These are phyloP conservation scores for Ciconia maguari DNA, from an alignment of 2,113 vertebrate genomes.

Conservation along the genomic window DNA sequence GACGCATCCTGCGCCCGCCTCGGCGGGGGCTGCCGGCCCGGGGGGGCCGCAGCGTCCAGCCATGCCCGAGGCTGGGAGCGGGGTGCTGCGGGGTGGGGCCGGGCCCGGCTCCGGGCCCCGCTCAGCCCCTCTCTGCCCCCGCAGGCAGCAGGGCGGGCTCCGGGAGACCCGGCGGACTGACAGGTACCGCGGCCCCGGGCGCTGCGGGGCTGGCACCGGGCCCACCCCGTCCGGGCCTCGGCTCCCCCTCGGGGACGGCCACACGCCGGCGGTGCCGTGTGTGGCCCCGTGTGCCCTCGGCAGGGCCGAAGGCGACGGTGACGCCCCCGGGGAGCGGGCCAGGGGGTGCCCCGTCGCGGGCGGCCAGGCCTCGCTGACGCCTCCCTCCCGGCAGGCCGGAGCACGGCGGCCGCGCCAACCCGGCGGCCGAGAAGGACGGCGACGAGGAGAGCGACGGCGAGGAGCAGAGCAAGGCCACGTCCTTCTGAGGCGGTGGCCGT, in stretches of 20 bases:
- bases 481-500: background rate
- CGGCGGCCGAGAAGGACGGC: background rate
- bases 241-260: background rate
- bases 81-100: background rate
- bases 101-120: background rate
- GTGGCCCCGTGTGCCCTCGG: background rate
- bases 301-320: background rate
- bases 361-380: background rate
- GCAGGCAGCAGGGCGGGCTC: background rate
- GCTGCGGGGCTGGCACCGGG: background rate
- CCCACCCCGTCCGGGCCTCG: rapidly evolving
- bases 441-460: background rate
- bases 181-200: background rate
- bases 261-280: background rate
- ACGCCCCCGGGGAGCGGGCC: background rate
- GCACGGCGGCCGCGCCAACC: background rate
- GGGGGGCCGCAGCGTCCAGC: rapidly evolving
- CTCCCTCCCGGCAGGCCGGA: background rate
- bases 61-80: rapidly evolving
- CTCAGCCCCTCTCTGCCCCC: background rate
- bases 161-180: background rate
- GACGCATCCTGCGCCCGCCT: background rate
- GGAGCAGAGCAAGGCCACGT: background rate
- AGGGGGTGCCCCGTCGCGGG: background rate
- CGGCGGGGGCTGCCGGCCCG: rapidly evolving